phyloP scores from a whole-genome alignment of 1,140 invertebrate species.

The Formica selysi region DNA sequence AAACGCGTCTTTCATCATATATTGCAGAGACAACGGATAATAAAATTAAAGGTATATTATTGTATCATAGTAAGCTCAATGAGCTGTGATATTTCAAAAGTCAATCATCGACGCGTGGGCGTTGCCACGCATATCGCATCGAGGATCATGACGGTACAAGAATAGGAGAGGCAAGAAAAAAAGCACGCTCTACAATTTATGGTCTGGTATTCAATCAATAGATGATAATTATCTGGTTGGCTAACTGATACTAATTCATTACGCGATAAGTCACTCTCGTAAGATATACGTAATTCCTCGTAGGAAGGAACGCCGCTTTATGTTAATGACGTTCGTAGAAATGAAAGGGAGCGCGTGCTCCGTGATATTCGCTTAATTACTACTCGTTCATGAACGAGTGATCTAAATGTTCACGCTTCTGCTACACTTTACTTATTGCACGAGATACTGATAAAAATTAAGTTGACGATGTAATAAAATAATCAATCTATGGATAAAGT shows the following conservation, averaged over 20 bases:
- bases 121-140: constrained; percentile 11
- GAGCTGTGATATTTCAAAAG: constrained; percentile 35
- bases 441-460: constrained; percentile 8
- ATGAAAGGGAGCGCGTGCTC: constrained; percentile 41
- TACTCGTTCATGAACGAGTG: constrained; percentile 43
- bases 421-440: background rate
- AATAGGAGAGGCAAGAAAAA: background rate
- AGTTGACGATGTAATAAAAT: constrained; percentile 23
- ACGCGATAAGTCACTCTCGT: constrained; percentile 20
- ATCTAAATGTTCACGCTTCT: constrained; percentile 38
- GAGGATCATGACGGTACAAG: background rate
- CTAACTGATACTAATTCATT: constrained; percentile 34
- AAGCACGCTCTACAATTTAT: constrained; percentile 4
- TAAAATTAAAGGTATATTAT: constrained; percentile 9
- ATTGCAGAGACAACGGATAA: background rate
- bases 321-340: background rate
- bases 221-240: constrained; percentile 12
- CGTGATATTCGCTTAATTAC: constrained; percentile 47
- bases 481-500: background rate
- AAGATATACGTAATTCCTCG: background rate
- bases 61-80: constrained; percentile 17
- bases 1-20: background rate
- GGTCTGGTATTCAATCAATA: background rate
- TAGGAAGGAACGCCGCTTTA: constrained; percentile 17
- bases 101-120: constrained; percentile 49